Conservation (phyloP, 2,113 vertebrate genomes). For the Hippocampus mohnikei region DNA sequence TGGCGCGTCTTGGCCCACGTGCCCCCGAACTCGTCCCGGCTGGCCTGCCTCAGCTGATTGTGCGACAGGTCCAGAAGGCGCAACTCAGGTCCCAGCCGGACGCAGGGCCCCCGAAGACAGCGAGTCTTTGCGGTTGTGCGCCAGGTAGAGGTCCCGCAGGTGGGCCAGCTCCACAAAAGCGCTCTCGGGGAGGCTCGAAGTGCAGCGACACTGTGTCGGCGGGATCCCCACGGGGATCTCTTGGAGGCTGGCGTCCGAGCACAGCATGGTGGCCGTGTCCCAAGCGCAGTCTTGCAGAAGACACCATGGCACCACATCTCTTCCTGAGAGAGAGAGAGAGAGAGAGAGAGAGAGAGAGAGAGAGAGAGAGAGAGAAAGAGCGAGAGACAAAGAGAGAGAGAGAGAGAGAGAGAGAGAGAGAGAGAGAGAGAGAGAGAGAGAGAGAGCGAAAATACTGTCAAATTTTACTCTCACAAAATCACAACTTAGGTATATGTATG, state of each 20-base stretch:
- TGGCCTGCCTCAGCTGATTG: conserved; percentile 71
- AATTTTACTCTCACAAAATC: too few species aligned
- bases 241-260: conserved; percentile 64
- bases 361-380: too few species aligned
- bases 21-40: conserved; percentile 63
- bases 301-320: conserved; percentile 38
- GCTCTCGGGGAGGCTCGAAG: conserved; percentile 67
- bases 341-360: too few species aligned
- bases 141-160: conserved; percentile 74
- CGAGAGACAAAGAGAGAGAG: too few species aligned
- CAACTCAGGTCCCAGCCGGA: conserved; percentile 65
- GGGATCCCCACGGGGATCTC: conserved; percentile 73
- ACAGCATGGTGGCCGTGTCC: conserved; percentile 70
- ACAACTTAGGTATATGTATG: too few species aligned
- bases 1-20: conserved; percentile 71
- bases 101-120: conserved; percentile 68
- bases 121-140: conserved; percentile 74
- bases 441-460: too few species aligned
- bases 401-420: too few species aligned
- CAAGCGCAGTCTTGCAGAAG: conserved; percentile 62
- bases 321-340: not conserved
- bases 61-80: conserved; percentile 75
- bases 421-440: too few species aligned
- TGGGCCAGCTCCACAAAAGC: conserved; percentile 68
- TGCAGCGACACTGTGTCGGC: conserved; percentile 65